Evolutionary conservation across 2,888 invertebrate species (phyloP).

Genomic region (Protophormia terraenovae): DNA sequence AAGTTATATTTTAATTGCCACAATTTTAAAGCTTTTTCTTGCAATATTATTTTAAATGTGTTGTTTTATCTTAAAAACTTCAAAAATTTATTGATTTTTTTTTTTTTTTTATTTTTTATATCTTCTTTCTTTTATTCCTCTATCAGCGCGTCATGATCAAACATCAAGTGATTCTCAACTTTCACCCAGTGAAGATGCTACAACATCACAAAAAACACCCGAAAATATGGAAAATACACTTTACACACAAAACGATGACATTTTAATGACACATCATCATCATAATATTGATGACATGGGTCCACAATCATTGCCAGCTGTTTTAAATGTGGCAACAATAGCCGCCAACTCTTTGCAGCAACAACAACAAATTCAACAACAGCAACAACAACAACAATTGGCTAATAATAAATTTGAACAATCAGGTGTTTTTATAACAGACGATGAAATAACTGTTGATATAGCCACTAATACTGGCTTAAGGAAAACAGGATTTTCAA

Average conservation of each 20-base stretch:
- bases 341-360: conserved; percentile 49
- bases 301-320: conserved; percentile 76
- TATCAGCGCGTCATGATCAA: conserved; percentile 85
- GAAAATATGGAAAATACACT: conserved; percentile 72
- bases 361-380: conserved; percentile 53
- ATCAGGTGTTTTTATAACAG: conserved; percentile 80
- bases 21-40: background rate
- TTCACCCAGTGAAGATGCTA: conserved; percentile 80
- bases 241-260: conserved; percentile 68
- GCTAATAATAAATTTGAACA: conserved; percentile 77
- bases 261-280: conserved; percentile 37
- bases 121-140: background rate
- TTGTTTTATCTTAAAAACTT: too few species aligned
- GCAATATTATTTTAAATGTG: too few species aligned
- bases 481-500: conserved; percentile 86
- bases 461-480: conserved; percentile 87
- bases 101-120: background rate
- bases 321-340: conserved; percentile 66
- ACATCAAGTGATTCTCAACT: conserved; percentile 81
- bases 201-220: conserved; percentile 73
- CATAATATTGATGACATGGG: conserved; percentile 71
- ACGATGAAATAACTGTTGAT: conserved; percentile 83
- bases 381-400: conserved; percentile 55
- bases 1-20: too few species aligned
- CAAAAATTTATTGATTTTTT: background rate